These are phyloP conservation scores for Myodes glareolus DNA, from an alignment of 2,113 vertebrate genomes.

Conservation along the genomic window DNA sequence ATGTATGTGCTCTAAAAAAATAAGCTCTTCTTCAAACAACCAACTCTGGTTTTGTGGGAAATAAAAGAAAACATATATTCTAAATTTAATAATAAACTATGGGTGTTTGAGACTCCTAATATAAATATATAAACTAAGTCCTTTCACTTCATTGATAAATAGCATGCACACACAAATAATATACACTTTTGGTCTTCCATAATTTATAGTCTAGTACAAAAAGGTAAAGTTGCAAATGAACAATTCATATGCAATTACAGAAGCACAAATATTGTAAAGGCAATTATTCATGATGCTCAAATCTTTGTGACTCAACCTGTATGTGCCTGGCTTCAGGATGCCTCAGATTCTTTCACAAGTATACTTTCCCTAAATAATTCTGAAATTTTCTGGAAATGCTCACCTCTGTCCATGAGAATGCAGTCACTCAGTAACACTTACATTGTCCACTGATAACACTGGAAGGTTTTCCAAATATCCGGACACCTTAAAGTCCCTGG, in stretches of 20 bases:
- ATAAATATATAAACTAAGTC: slow-evolving; percentile 6
- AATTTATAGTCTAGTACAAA: neutral
- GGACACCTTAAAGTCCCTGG: neutral
- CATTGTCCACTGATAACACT: neutral
- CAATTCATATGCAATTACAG: neutral
- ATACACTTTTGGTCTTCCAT: neutral
- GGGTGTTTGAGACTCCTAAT: neutral
- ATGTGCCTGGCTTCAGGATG: neutral
- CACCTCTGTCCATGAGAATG: neutral
- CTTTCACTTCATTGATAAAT: neutral
- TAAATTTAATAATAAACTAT: slow-evolving; percentile 19
- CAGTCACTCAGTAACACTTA: neutral
- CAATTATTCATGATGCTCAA: neutral
- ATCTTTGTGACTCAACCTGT: neutral
- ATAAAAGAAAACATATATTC: neutral
- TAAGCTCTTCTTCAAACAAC: neutral
- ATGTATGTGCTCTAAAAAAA: neutral
- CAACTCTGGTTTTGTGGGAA: neutral
- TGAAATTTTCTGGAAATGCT: neutral
- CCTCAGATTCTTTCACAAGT: neutral
- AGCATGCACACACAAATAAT: neutral
- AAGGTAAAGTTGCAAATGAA: neutral
- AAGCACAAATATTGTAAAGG: neutral
- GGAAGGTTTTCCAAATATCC: neutral
- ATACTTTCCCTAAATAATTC: neutral